Conservation (phyloP, 2,113 vertebrate species). For the Orientallactaga bullata region DNA sequence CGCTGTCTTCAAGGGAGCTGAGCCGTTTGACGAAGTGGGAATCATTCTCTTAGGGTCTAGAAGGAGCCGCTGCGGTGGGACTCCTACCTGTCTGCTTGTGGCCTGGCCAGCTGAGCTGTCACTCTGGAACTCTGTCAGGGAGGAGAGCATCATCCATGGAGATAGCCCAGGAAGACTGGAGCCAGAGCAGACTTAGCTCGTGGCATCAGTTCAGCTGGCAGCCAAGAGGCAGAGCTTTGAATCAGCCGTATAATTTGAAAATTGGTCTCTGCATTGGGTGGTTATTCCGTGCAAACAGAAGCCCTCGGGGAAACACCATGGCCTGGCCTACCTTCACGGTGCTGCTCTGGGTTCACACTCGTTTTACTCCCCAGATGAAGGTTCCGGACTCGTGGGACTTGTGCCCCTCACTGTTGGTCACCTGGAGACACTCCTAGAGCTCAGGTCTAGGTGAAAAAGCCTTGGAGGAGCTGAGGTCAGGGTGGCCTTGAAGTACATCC, state of each 20-base stretch:
- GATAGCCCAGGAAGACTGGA: background rate
- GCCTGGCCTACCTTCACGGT: background rate
- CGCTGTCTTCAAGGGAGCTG: background rate
- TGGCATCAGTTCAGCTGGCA: conserved; percentile 64
- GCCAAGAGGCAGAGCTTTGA: conserved; percentile 60
- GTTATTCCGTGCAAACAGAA: conserved; percentile 63
- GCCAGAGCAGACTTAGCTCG: background rate
- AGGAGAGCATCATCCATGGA: background rate
- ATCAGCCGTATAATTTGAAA: conserved; percentile 80
- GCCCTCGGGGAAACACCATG: conserved; percentile 36
- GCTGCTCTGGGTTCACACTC: background rate
- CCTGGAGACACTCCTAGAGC: background rate
- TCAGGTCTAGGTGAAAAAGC: background rate
- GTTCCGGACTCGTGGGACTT: background rate
- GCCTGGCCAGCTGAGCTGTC: background rate
- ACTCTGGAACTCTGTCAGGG: background rate
- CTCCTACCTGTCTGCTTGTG: background rate
- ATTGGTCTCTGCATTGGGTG: conserved; percentile 48
- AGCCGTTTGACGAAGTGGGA: background rate
- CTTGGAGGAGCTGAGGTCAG: background rate
- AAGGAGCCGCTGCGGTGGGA: background rate
- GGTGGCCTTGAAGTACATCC: background rate
- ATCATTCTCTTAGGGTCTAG: background rate
- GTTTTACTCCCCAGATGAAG: background rate
- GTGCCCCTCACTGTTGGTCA: background rate